Base-by-base conservation (phyloP, 2,888 invertebrate species). In the Villa cingulata region DNA sequence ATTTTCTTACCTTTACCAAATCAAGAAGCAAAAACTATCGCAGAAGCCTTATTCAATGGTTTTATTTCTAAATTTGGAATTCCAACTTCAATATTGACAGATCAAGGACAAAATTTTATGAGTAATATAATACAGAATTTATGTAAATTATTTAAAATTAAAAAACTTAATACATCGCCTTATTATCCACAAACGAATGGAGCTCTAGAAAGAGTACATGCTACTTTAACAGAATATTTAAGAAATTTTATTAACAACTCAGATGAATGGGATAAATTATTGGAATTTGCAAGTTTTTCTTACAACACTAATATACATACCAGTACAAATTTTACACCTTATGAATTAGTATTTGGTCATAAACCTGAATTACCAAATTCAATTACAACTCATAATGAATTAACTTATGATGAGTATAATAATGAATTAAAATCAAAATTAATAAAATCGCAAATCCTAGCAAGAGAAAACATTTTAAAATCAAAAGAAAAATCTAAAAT, bases 21-120 rank as follows among this genome's bases (percentile, higher is more conserved):
- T 37, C 44, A 48, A 38, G 46, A 50, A 38, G 46, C 45, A 23
- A n/a, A 37, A n/a, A 52, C 48, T 5, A 46, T 50, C 27, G 42
- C 48, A 18, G 41, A 36, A 37, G 4, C 17, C 10, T 51, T 49
- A 20, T 47, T 37, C 15, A 41, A 48, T 32, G 43, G 38, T 34
- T 29, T 42, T 2, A 37, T 50, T 14, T 41, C 49, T 9, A 40
- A 45, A 12, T 46, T 43, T 19, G 43, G 41, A 18, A 50, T 50
- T 4, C 51, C 38, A 1, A 41, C 43, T 6, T 19, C 43, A 23
- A 36, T 48, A 1, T 17, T 51, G 7, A 51, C 49, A 4, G 49
- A 53, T 32, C 46, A 52, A 27, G 48, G 42, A 3, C 41, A 43
- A 2, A 39, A 39, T 12, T 45, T 39, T 16, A 15, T 32, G 20